Base-by-base conservation (phyloP, 1,140 invertebrate species). In the Hermatobates lingyangjiaoensis region DNA sequence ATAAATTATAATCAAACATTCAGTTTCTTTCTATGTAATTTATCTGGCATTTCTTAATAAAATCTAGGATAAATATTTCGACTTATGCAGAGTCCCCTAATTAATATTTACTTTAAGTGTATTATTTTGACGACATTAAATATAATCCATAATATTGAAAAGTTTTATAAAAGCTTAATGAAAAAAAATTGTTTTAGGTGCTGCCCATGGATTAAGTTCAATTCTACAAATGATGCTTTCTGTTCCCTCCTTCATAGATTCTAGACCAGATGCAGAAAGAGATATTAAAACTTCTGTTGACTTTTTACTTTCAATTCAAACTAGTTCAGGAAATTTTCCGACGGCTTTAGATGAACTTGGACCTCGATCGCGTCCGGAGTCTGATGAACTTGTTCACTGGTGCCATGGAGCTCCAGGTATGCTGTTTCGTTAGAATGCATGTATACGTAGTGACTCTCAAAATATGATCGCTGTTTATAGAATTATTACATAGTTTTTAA, bases 321-420 rank as follows among this genome's bases (percentile, higher is more conserved):
- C 74, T 45, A 47, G 62, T 1, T 70, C 78, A 48, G 83, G 81
- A 1, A 89, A 89, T 63, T 88, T 86, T 66, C 82, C 85, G 0
- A 75, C 76, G 54, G 77, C 78, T 2, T 72, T 81, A 61, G 82
- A 85, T 62, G 83, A 88, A 64, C 58, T 80, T 40, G 59, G 59
- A 24, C 59, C 60, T 2, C 61, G 60, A 24, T 60, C 67, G 12
- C 44, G 54, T 30, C 57, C 63, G 4, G 67, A 68, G 1, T 62
- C 65, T 24, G 57, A 60, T 20, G 78, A 84, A 54, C 61, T 90
- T 1, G 74, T 90, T 3, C 87, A 91, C 61, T 90, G 86, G 86
- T 91, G 87, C 67, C 86, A 90, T 66, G 87, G 87, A 1, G 84
- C 85, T 27, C 79, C 84, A 44, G 74, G 73, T 74, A 61, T 49